Conservation (phyloP, 2,113 vertebrate genomes). For the Pantherophis guttatus region DNA sequence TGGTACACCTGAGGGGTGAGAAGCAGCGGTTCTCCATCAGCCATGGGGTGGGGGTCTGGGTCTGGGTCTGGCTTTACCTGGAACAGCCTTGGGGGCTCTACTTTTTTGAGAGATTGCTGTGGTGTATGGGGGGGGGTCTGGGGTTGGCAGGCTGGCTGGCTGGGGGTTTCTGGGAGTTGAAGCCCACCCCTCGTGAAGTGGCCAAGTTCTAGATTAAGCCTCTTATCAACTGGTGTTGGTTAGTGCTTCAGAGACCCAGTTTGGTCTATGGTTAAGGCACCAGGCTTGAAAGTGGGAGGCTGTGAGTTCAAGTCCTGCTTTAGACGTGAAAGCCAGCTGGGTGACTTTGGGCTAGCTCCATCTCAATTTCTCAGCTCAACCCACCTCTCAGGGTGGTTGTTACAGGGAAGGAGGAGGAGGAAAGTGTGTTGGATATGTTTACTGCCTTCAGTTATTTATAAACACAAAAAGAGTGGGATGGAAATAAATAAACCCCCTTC, state of each 20-base stretch:
- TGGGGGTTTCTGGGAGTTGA: not conserved
- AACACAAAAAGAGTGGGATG: not conserved
- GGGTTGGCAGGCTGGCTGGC: not conserved
- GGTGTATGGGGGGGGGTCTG: not conserved
- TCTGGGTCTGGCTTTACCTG: not conserved
- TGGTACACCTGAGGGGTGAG: fast-evolving
- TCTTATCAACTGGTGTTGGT: not conserved
- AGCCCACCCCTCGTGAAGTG: not conserved
- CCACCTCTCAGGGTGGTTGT: not conserved
- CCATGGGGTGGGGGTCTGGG: not conserved
- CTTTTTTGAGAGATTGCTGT: not conserved
- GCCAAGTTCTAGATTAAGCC: not conserved
- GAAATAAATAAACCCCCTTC: not conserved
- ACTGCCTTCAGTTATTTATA: not conserved
- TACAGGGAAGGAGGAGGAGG: not conserved
- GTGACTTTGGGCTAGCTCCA: not conserved
- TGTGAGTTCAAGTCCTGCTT: not conserved
- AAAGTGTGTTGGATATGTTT: not conserved
- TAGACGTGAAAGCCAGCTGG: not conserved
- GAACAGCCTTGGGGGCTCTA: not conserved
- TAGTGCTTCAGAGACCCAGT: not conserved
- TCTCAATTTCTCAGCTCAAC: not conserved
- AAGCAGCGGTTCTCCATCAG: not conserved
- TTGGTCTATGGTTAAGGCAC: not conserved
- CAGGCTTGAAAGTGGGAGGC: not conserved